phyloP scores from a whole-genome alignment of 1,140 invertebrate species.

The Drosophila lowei region DNA sequence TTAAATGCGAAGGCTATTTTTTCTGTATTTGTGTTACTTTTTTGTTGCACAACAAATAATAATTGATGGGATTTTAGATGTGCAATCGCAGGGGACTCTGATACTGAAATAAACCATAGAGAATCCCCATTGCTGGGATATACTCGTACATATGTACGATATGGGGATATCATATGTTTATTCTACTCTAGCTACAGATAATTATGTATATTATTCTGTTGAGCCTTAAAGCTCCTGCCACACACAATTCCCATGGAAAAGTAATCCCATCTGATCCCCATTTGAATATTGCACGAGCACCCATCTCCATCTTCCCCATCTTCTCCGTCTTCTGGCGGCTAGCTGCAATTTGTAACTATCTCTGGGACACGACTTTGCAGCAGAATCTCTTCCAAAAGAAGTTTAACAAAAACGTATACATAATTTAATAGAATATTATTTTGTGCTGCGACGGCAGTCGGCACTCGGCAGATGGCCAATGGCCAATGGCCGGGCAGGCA shows the following conservation, averaged over 20 bases:
- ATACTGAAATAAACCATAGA: neutral
- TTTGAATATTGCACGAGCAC: neutral
- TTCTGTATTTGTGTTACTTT: neutral
- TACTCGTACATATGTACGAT: no score
- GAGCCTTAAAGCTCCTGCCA: no score
- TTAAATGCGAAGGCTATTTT: constrained; percentile 44
- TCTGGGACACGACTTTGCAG: no score
- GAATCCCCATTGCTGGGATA: no score
- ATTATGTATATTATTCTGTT: no score
- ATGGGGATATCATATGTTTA: no score
- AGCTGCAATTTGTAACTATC: neutral
- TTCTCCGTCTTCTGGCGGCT: neutral
- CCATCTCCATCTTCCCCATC: no score
- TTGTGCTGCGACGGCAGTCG: constrained; percentile 43
- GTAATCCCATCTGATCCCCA: neutral
- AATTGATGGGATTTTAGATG: constrained; percentile 14
- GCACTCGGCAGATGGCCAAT: constrained; percentile 26
- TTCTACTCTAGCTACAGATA: no score
- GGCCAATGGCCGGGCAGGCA: constrained; percentile 8
- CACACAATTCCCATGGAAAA: neutral
- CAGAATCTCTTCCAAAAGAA: neutral
- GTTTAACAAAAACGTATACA: constrained; percentile 43
- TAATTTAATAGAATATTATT: constrained; percentile 64
- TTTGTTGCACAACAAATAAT: constrained; percentile 22
- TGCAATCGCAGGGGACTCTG: neutral